Conservation (phyloP, 2,888 invertebrate genomes). For the Acleris sparsana region DNA sequence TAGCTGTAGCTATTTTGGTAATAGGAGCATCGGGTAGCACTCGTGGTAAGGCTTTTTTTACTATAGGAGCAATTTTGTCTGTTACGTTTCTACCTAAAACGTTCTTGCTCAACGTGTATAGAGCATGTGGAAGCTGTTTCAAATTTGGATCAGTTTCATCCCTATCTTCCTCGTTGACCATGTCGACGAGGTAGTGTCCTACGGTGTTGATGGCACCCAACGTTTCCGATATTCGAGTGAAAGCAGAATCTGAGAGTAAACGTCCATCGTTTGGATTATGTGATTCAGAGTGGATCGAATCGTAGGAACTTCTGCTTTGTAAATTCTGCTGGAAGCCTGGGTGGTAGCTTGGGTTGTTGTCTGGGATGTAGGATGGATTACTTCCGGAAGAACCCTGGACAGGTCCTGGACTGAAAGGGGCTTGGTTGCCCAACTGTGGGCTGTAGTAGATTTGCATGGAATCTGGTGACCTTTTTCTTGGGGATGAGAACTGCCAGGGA, state of each 20-base stretch:
- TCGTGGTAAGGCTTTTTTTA: conserved; percentile 72
- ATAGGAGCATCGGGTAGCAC: conserved; percentile 74
- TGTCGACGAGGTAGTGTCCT: conserved; percentile 92
- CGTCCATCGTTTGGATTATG: conserved; percentile 73
- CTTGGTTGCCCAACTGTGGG: conserved; percentile 37
- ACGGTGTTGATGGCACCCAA: conserved; percentile 93
- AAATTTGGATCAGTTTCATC: conserved; percentile 71
- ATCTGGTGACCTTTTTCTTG: conserved; percentile 74
- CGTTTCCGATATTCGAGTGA: conserved; percentile 85
- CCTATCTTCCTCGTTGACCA: conserved; percentile 83
- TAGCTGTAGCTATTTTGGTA: conserved; percentile 71
- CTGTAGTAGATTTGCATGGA: conserved; percentile 44
- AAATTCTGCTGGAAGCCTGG: conserved; percentile 49
- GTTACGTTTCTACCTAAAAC: conserved; percentile 90
- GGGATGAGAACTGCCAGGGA: conserved; percentile 71
- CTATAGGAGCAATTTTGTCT: conserved; percentile 90
- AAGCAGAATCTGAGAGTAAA: conserved; percentile 84
- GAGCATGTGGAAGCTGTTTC: conserved; percentile 86
- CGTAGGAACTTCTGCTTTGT: conserved; percentile 56
- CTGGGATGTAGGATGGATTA: conserved; percentile 39
- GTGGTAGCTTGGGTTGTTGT: conserved; percentile 33
- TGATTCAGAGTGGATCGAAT: conserved; percentile 55
- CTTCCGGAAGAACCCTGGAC: conserved; percentile 38
- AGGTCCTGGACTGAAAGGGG: conserved; percentile 39
- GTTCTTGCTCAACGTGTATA: conserved; percentile 91